Conservation (phyloP, 2,113 vertebrate species). For the Salvator merianae region DNA sequence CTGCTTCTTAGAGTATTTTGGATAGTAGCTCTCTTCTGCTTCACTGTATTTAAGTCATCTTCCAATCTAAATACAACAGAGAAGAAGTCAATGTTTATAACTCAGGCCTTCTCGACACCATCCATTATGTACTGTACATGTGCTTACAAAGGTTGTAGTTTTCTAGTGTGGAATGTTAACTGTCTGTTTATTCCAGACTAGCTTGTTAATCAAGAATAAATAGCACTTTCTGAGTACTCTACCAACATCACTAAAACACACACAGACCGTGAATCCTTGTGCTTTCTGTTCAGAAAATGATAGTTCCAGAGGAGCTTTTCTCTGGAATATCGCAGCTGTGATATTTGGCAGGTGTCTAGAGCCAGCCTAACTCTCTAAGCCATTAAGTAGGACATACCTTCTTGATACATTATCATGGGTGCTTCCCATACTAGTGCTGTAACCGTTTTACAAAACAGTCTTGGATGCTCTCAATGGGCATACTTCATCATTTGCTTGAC, state of each 20-base stretch:
- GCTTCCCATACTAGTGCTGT: background rate
- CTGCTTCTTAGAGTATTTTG: constrained; percentile 73
- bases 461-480: background rate
- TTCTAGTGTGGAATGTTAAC: background rate
- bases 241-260: no score
- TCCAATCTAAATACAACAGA: constrained; percentile 77
- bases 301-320: no score
- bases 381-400: background rate
- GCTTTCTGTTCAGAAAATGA: no score
- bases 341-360: no score
- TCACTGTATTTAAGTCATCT: constrained; percentile 79
- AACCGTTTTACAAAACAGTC: background rate
- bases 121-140: background rate
- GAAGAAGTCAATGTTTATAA: background rate
- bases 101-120: background rate
- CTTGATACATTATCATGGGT: background rate
- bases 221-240: background rate
- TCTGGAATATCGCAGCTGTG: no score
- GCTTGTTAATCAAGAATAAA: background rate
- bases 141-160: background rate
- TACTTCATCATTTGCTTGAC: background rate
- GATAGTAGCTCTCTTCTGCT: constrained; percentile 78
- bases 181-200: background rate
- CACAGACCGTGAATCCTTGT: no score
- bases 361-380: background rate